Evolutionary conservation across 2,113 vertebrate genomes (phyloP).

Genomic region (Mirounga angustirostris): DNA sequence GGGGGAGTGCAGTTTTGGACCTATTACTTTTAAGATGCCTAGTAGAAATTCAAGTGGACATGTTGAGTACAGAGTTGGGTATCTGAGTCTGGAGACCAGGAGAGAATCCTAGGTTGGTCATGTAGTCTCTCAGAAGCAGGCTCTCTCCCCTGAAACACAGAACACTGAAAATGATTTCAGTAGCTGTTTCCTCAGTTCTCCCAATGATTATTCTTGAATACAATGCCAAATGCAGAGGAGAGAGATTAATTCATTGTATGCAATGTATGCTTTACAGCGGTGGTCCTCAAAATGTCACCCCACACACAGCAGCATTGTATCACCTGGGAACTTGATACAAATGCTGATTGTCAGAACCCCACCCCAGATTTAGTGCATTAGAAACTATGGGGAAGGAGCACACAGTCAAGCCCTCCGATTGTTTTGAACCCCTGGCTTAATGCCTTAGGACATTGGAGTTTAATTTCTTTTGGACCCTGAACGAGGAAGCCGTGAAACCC

Average conservation of each 20-base stretch:
- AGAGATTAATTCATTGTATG: neutral
- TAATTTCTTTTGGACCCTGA: neutral
- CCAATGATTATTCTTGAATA: neutral
- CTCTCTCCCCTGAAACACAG: neutral
- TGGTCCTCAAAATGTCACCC: neutral
- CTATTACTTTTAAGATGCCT: neutral
- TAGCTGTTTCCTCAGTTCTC: neutral
- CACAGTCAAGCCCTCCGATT: fast-evolving
- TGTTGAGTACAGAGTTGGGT: neutral
- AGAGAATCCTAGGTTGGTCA: no score
- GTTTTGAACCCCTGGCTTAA: neutral
- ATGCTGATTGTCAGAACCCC: neutral
- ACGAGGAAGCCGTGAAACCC: neutral
- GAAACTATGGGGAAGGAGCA: neutral
- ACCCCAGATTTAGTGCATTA: neutral
- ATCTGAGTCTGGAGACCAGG: neutral
- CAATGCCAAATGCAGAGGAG: neutral
- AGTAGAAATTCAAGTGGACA: neutral
- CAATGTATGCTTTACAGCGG: fast-evolving
- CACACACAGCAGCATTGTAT: fast-evolving
- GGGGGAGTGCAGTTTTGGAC: neutral
- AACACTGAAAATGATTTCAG: neutral
- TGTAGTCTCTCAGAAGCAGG: neutral
- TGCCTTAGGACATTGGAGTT: neutral
- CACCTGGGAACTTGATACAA: neutral